Evolutionary conservation across 2,888 invertebrate species (phyloP).

Genomic region (Stenchaetothrips biformis): DNA sequence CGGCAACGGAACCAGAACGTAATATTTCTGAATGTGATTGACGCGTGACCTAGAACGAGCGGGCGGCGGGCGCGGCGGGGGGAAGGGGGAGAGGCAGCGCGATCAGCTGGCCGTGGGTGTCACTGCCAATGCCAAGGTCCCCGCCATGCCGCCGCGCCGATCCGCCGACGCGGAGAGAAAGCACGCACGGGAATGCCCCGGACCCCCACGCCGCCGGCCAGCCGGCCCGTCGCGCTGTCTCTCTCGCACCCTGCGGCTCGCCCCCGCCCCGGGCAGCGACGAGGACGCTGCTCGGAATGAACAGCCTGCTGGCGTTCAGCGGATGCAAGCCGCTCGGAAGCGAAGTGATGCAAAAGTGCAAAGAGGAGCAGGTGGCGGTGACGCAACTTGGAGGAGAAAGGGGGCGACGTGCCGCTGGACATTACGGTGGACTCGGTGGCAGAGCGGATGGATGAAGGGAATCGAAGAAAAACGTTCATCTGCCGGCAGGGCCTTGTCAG

Average conservation of each 20-base stretch:
- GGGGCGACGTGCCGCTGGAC: not conserved
- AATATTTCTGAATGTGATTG: slow-evolving; percentile 11
- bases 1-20: not conserved
- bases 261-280: not conserved
- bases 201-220: too few relatives aligned
- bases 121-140: not conserved
- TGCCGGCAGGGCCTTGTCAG: too few relatives aligned
- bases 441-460: not conserved
- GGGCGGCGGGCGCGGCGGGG: not conserved
- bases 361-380: not conserved
- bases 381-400: not conserved
- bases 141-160: not conserved
- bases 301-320: not conserved
- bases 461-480: not conserved
- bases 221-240: not conserved
- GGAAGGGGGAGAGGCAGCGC: not conserved
- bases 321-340: not conserved
- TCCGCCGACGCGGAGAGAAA: too few relatives aligned
- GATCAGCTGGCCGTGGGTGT: slow-evolving; percentile 5
- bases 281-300: not conserved
- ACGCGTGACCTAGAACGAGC: slow-evolving; percentile 12
- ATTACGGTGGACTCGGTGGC: too few relatives aligned
- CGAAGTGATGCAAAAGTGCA: not conserved
- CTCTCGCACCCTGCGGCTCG: not conserved
- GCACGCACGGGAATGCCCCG: too few relatives aligned